Evolutionary conservation across 2,888 invertebrate species (phyloP), one percentile per base, ranked within the genome.

Genomic region (Ochropleura plecta): DNA sequence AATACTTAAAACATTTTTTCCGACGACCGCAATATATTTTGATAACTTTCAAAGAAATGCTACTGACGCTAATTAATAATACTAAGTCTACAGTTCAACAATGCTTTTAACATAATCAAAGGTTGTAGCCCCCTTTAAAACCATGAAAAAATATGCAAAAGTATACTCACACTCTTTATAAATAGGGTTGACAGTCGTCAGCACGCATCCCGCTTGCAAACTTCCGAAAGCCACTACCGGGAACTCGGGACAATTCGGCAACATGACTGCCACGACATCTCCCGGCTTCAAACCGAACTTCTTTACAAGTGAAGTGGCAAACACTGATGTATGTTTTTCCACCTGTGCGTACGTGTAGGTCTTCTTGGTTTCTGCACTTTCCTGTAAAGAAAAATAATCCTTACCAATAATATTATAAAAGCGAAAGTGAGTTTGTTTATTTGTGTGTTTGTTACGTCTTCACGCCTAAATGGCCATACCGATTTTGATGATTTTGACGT

Each of bases 201-300:
- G 95, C 10, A 97, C 90, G 42, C 98, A 94, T 0, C 98, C 98
- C 53, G 98, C 98, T 88, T 98, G 97, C n/a, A 98, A 87, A 16
- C 97, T 94, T 0, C 98, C 98, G 71, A 98, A 93, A 0, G 97
- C 94, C 0, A 97, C 97, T 18, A 98, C 97, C 0, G 97, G 96
- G 89, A 97, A 98, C 92, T 98, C 98, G 0, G 98, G 98, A 70
- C 97, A 91, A 91, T 98, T 98, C 1, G 98, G 98, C 76, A 98
- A 87, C 84, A 98, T 97, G 1, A 98, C 89, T 0, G 97, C 98
- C 5, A 98, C 93, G 0, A 98, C 97, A 88, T 98, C 98, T 0
- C 97, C 97, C 18, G 96, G 95, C 62, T 95, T 95, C 40, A 98
- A 89, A 30, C 97, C 97, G 63, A 98, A 95, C 86, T 97, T 97